These are phyloP conservation scores for Scaptomyza parva DNA, from an alignment of 2,888 invertebrate species.

Conservation along the genomic window DNA sequence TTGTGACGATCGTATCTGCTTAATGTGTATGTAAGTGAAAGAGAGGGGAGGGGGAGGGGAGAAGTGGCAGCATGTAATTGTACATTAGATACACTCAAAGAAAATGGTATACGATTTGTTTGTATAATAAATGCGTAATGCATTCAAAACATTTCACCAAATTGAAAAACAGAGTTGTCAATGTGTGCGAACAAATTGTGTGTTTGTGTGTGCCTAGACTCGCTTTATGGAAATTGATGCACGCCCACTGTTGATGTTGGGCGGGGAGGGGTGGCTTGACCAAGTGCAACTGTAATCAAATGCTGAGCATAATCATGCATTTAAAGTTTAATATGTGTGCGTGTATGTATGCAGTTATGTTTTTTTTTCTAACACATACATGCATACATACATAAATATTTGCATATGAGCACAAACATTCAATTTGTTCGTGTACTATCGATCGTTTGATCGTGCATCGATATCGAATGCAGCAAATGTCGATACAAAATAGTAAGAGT, in stretches of 20 bases:
- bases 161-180: neutral
- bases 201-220: neutral
- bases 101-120: neutral
- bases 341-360: too few species aligned
- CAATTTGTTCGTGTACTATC: neutral
- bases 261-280: neutral
- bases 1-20: slow-evolving; percentile 53
- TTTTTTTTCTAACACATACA: neutral
- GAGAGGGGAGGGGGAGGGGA: neutral
- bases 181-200: neutral
- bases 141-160: neutral
- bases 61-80: neutral
- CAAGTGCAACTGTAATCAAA: neutral
- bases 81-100: slow-evolving; percentile 1
- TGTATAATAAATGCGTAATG: neutral
- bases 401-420: neutral
- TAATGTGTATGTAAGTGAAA: slow-evolving; percentile 55
- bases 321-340: neutral
- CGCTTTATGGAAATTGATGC: neutral
- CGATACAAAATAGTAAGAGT: neutral
- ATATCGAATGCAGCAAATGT: neutral
- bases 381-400: neutral
- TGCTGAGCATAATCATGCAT: neutral
- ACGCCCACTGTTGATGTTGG: too few species aligned
- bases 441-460: slow-evolving; percentile 10